Evolutionary conservation across 2,113 vertebrate species (phyloP).

Genomic region (Daubentonia madagascariensis): DNA sequence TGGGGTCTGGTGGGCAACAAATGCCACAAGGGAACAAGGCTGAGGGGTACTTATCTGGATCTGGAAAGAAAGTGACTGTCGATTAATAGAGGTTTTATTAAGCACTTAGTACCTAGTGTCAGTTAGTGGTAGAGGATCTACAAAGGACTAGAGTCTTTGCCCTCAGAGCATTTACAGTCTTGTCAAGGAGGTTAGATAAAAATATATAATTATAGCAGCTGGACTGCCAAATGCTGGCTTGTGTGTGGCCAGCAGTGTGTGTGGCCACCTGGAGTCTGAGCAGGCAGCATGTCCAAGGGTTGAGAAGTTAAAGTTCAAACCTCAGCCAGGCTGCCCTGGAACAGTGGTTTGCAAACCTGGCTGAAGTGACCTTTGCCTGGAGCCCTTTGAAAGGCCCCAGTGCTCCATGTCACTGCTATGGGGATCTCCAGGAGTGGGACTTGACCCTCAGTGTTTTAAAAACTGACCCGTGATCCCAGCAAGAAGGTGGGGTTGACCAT

Average conservation of each 20-base stretch:
- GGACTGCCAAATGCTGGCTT: background rate
- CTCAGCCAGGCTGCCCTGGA: background rate
- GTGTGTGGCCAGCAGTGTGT: background rate
- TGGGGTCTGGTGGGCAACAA: background rate
- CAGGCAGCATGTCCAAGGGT: background rate
- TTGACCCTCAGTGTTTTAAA: background rate
- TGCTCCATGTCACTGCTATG: background rate
- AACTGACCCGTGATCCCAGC: background rate
- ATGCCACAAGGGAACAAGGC: no score
- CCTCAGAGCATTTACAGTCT: background rate
- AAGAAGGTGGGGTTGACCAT: background rate
- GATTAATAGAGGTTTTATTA: background rate
- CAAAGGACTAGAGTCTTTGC: background rate
- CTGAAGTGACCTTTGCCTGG: background rate
- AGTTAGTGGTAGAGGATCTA: accelerated
- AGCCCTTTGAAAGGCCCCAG: background rate
- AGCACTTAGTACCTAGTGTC: background rate
- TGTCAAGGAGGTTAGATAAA: background rate
- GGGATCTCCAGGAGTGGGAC: background rate
- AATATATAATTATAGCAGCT: background rate
- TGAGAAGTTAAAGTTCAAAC: background rate
- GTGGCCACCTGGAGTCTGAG: background rate
- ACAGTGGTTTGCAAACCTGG: background rate
- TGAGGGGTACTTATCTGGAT: background rate
- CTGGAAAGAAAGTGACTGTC: background rate